Evolutionary conservation across 2,113 vertebrate genomes (phyloP).

Genomic region (Cardinalis cardinalis): DNA sequence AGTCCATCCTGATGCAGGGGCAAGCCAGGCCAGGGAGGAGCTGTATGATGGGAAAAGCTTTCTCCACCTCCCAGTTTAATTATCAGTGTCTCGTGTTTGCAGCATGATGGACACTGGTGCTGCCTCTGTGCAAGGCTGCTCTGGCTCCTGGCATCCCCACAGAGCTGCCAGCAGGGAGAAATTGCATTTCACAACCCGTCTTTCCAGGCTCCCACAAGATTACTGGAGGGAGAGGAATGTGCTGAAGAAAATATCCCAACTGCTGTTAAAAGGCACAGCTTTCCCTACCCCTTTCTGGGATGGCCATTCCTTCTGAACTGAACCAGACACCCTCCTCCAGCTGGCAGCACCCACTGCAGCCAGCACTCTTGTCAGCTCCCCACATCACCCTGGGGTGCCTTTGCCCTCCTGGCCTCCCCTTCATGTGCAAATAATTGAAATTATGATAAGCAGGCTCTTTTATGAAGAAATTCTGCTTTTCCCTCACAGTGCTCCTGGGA

Average conservation of each 20-base stretch:
- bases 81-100: accelerated
- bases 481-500: accelerated
- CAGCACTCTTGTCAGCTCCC: background rate
- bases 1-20: background rate
- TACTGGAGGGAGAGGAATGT: conserved; percentile 35
- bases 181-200: background rate
- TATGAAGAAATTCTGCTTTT: conserved; percentile 9
- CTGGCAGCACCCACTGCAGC: background rate
- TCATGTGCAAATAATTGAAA: background rate
- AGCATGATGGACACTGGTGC: background rate
- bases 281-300: background rate
- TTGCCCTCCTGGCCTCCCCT: background rate
- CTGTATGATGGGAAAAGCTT: background rate
- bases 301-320: background rate
- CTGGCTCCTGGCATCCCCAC: background rate
- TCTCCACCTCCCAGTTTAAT: background rate
- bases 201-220: conserved; percentile 22
- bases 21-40: background rate
- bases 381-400: background rate
- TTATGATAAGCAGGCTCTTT: background rate
- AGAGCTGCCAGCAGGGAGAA: background rate
- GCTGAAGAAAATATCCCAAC: conserved; percentile 13
- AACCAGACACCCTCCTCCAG: background rate
- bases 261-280: conserved; percentile 34
- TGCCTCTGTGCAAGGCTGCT: background rate